Evolutionary conservation across 2,888 invertebrate genomes (phyloP), one percentile per base, ranked within the genome.

Genomic region (Ecliptopera silaceata): DNA sequence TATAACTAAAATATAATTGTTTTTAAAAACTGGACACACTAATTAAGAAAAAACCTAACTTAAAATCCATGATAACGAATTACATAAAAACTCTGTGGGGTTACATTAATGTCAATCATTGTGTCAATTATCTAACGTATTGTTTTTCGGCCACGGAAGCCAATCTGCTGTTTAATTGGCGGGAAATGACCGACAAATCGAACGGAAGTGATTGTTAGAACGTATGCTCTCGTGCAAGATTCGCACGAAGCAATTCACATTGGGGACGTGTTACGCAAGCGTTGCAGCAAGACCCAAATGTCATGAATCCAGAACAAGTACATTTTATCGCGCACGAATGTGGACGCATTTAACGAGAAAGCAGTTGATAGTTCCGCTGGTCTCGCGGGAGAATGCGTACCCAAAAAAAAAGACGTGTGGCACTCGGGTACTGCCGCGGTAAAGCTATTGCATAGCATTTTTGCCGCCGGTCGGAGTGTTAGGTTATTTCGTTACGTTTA

Each of bases 131-230:
- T 36, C 4, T 20, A 42, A 12, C 10, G n/a, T 8, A 13, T 42
- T 20, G 18, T 36, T 52, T 45, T 34, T 38, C 34, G 15, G 18
- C n/a, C 56, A 68, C 75, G 79, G 74, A 81, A 80, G 67, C 59
- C 38, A 53, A 69, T 70, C 71, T 61, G 71, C 63, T 65, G 17
- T 36, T 17, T 70, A 67, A 68, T 66, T 65, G 66, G 56, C 68
- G 76, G 78, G 78, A 83, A 80, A 70, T 74, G 70, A 65, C 70
- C 65, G 70, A 71, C 60, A 77, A 77, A 77, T 77, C 68, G 70
- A 62, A 66, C 82, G 85, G 84, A 86, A 86, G 82, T 79, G 77
- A 80, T 76, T 77, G 78, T 74, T 72, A 69, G 56, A 67, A 69
- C 61, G 47, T 54, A 59, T 65, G 65, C 60, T 74, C 68, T 66